These are phyloP conservation scores for Myiothlypis chrysogaster DNA, from an alignment of 2,797 vertebrate genomes.

Conservation along the genomic window DNA sequence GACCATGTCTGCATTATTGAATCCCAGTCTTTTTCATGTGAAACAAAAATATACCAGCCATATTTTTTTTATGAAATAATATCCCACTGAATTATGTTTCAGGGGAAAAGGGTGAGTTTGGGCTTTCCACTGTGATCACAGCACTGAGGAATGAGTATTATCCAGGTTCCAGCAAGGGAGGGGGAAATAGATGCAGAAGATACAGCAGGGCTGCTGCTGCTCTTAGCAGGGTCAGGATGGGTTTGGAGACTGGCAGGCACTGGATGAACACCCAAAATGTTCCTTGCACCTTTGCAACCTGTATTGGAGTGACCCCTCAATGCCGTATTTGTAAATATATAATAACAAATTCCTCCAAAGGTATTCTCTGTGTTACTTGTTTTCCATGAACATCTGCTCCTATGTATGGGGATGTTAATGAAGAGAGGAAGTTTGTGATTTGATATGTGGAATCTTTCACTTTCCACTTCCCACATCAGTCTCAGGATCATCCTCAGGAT, in stretches of 20 bases:
- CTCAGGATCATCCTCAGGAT: not conserved
- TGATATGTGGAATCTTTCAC: not conserved
- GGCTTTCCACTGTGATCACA: not conserved
- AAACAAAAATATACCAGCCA: constrained; percentile 46
- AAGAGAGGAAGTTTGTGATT: fast-evolving
- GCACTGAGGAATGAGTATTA: not conserved
- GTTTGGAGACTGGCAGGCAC: not conserved
- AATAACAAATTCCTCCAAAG: not conserved
- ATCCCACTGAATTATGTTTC: not conserved
- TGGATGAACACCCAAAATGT: not conserved
- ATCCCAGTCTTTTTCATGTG: constrained; percentile 3
- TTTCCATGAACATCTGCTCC: not conserved
- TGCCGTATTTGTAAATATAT: not conserved
- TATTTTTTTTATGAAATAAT: not conserved
- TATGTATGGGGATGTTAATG: not conserved
- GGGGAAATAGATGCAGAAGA: not conserved
- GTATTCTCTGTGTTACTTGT: not conserved
- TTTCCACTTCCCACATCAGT: not conserved
- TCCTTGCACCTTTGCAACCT: not conserved
- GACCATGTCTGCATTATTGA: constrained; percentile 29
- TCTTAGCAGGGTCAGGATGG: fast-evolving
- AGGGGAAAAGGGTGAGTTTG: not conserved
- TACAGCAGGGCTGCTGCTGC: not conserved
- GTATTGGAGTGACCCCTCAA: not conserved
- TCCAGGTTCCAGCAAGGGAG: not conserved